These are phyloP conservation scores for Parus major DNA, from an alignment of 2,113 vertebrate genomes.

Conservation along the genomic window DNA sequence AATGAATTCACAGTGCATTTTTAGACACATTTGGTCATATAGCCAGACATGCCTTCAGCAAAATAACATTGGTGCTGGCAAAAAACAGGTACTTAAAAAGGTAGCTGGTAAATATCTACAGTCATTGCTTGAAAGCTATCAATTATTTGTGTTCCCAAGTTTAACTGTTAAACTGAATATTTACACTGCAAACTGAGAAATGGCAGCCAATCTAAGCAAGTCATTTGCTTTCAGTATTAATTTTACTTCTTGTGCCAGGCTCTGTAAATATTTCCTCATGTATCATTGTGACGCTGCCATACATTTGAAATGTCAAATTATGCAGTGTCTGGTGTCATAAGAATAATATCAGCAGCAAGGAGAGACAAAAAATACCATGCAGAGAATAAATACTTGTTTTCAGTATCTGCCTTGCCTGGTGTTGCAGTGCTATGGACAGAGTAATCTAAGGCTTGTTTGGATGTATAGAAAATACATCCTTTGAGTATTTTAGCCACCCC, in stretches of 20 bases:
- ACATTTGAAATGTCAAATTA: constrained; percentile 49
- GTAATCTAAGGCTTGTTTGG: not conserved
- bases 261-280: constrained; percentile 44
- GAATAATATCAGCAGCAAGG: not conserved
- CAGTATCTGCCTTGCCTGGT: not conserved
- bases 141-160: constrained; percentile 2
- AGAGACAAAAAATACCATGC: not conserved
- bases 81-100: not conserved
- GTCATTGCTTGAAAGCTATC: not conserved
- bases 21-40: not conserved
- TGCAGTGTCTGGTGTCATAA: constrained; percentile 20
- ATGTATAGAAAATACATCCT: not conserved
- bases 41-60: not conserved
- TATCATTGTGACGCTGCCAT: constrained; percentile 29
- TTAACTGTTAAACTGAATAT: not conserved
- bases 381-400: constrained; percentile 12
- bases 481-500: not conserved
- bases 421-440: not conserved
- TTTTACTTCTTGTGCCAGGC: not conserved
- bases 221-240: constrained; percentile 19
- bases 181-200: constrained; percentile 18
- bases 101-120: not conserved
- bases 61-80: not conserved
- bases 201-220: not conserved
- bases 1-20: not conserved